Conservation (phyloP, 2,113 vertebrate genomes). For the Addax nasomaculatus region DNA sequence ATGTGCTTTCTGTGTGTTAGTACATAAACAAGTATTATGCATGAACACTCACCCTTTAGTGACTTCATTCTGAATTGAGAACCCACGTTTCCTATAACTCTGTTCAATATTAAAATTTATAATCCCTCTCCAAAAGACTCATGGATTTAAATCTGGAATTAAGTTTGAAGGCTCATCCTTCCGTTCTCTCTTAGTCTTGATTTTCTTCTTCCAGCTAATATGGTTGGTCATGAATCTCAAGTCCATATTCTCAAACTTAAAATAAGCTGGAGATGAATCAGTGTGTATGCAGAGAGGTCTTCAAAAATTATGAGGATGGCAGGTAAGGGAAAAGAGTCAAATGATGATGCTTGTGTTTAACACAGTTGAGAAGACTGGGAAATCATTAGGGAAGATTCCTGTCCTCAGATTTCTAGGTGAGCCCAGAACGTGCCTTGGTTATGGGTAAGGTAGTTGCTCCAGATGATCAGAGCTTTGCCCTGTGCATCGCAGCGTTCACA, state of each 20-base stretch:
- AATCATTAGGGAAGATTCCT: constrained; percentile 29
- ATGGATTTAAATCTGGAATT: not conserved
- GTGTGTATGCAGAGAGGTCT: not conserved
- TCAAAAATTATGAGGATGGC: constrained; percentile 3
- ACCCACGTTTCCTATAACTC: not conserved
- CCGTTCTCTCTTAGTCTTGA: not conserved
- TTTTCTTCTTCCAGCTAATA: constrained; percentile 5
- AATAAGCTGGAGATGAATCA: not conserved
- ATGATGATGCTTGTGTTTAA: constrained; percentile 47
- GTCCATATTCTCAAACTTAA: not conserved
- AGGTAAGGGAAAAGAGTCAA: constrained; percentile 1
- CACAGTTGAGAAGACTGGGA: not conserved
- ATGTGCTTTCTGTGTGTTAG: not conserved
- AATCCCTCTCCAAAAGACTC: not conserved
- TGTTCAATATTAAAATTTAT: not conserved
- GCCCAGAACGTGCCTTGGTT: not conserved
- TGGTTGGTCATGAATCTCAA: not conserved
- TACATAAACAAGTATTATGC: not conserved
- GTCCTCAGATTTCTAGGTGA: constrained; percentile 19
- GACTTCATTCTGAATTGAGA: not conserved
- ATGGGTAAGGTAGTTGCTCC: not conserved
- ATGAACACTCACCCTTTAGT: not conserved
- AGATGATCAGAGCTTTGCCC: not conserved
- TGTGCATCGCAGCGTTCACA: not conserved
- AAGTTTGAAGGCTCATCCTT: not conserved